Conservation (phyloP, 2,113 vertebrate genomes). For the Semicossyphus pulcher region DNA sequence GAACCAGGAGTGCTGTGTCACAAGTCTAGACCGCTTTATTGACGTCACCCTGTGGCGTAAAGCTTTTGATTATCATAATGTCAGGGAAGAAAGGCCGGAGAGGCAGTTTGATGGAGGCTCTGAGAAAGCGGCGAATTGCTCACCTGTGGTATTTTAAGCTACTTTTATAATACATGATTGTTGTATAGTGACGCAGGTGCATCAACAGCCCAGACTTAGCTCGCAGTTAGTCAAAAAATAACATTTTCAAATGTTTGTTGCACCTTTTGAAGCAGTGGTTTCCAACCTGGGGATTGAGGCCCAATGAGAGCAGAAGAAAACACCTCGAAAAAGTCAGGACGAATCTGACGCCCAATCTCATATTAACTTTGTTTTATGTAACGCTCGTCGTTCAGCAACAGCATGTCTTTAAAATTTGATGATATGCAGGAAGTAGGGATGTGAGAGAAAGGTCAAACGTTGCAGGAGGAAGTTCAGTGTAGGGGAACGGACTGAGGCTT, state of each 20-base stretch:
- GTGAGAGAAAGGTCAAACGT: not conserved
- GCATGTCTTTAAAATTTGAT: no score
- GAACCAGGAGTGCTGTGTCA: conserved; percentile 43
- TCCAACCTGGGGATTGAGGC: not conserved
- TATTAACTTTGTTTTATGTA: no score
- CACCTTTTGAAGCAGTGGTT: not conserved
- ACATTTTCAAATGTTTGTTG: conserved; percentile 1
- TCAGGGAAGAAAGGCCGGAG: conserved; percentile 4
- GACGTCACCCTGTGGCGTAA: conserved; percentile 34
- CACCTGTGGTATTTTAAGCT: conserved; percentile 24
- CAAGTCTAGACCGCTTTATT: conserved; percentile 30
- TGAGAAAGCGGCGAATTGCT: not conserved
- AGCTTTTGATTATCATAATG: conserved; percentile 27
- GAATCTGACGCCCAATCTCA: no score
- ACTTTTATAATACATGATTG: not conserved
- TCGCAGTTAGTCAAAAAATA: conserved; percentile 2
- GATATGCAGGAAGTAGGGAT: not conserved
- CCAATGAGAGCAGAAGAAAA: not conserved
- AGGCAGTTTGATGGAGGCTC: conserved; percentile 10
- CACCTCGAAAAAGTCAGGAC: not conserved
- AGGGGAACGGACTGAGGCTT: not conserved
- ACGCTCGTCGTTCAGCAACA: no score
- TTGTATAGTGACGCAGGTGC: not conserved
- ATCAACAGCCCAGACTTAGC: not conserved
- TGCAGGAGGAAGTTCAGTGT: not conserved